A percentile compares a stretch with the other conserved stretches of the same genome.
These are phyloP conservation scores for Siniperca scherzeri DNA, from an alignment of 2,797 vertebrate species.

Conservation along the genomic window DNA sequence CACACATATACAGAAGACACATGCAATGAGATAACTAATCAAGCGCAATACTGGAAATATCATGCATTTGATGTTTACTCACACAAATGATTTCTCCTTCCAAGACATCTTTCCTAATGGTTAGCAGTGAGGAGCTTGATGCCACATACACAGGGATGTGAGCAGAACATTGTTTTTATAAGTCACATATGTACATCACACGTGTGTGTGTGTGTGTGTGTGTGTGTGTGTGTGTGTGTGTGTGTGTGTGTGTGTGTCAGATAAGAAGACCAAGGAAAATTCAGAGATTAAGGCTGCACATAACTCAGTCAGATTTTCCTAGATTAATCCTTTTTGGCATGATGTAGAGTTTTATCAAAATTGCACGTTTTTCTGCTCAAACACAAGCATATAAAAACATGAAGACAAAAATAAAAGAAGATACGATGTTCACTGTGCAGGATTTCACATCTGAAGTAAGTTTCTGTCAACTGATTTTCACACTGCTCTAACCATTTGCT, in stretches of 20 bases:
- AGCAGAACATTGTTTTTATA: not conserved
- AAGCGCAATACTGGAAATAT: not conserved
- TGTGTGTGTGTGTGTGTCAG: not conserved
- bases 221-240: not conserved
- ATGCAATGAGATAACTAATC: not conserved
- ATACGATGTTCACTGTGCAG: not conserved
- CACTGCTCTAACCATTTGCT: not conserved
- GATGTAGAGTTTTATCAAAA: not conserved
- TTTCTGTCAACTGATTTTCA: slow-evolving; percentile 11
- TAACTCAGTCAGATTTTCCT: not conserved
- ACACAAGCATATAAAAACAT: not conserved
- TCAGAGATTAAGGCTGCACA: not conserved
- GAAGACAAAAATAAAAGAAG: not conserved
- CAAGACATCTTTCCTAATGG: not conserved
- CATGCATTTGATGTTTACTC: not conserved
- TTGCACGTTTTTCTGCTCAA: not conserved
- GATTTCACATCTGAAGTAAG: not conserved
- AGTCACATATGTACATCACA: not conserved
- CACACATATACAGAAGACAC: not conserved
- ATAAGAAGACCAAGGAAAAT: not conserved
- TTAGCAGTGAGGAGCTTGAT: not conserved
- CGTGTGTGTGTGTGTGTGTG: not conserved
- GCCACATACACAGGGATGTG: not conserved
- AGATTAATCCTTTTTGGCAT: not conserved
- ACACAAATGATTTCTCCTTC: not conserved